Conservation (phyloP, 2,797 vertebrate genomes). For the Varecia variegata region DNA sequence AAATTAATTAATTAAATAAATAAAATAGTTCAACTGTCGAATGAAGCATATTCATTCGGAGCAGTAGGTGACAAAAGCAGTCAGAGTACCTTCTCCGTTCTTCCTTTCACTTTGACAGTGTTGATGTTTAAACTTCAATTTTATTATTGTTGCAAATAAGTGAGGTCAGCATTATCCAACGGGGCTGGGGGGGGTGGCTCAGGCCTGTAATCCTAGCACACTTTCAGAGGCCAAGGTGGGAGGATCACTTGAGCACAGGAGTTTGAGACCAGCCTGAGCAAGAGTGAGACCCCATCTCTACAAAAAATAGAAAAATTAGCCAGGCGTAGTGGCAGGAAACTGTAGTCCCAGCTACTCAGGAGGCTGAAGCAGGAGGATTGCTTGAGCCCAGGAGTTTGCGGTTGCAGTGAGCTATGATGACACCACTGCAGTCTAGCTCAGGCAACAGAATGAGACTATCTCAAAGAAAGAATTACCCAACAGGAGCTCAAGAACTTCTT, state of each 20-base stretch:
- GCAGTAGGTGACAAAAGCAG: neutral
- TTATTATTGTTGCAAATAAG: neutral
- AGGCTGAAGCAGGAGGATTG: neutral
- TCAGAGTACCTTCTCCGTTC: neutral
- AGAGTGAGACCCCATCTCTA: neutral
- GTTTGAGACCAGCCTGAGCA: neutral
- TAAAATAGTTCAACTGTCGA: neutral
- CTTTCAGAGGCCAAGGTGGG: neutral
- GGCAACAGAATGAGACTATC: neutral
- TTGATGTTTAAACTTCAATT: neutral
- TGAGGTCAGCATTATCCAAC: neutral
- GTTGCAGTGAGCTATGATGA: neutral
- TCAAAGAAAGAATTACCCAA: neutral
- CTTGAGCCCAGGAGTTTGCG: neutral
- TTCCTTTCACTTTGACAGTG: neutral
- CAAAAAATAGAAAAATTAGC: neutral
- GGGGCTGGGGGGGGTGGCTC: neutral
- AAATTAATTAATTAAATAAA: neutral
- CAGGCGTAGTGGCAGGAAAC: neutral
- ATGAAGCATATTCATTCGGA: neutral
- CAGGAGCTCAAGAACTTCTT: neutral
- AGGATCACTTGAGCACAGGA: neutral
- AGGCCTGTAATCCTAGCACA: neutral
- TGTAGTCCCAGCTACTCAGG: neutral
- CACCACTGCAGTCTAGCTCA: neutral